Evolutionary conservation across 2,888 invertebrate genomes (phyloP), one percentile per base, ranked within the genome.

Genomic region (Dolichomitus sp.): DNA sequence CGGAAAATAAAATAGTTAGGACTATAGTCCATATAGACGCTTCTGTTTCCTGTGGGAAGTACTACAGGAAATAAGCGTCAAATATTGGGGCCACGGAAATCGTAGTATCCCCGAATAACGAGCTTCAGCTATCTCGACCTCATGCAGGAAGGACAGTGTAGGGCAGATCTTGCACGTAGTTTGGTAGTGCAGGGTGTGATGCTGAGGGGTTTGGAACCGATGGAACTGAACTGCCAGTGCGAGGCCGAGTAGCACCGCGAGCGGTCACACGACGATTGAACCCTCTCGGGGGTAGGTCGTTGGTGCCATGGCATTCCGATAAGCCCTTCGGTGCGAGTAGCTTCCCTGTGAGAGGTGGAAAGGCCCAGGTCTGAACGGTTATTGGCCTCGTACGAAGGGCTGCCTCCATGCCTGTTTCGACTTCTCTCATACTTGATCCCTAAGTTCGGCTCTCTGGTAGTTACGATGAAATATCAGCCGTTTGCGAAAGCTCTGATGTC

Each of bases 231-330:
- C 37, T 54, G 40, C 42, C 52, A 19, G 52, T 37, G 23, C 54
- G n/a, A n/a, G 23, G 12, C 19, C 50, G 33, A 14, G 57, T 59
- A 33, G 57, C 27, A 54, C 11, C 70, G 37, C 27, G 12, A 57
- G 70, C 30, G 42, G 42, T 42, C 57, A 42, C 42, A 59, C 42
- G 73, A 63, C 68, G 57, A 74, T 73, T 74, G 73, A 77, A 77
- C 72, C 74, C 73, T 63, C 69, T 11, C 74, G n/a, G 52, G 73
- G 54, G 66, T 17, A 65, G 66, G 79, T 76, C 76, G 65, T 75
- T 79, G 82, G 83, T 84, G 84, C 68, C 66, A 63, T 77, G 77
- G 69, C 61, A 80, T 81, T 66, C 66, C 85, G 86, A 86, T 86
- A 86, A 86, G 84, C 86, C 84, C 69, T 54, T 63, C 77, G 84